phyloP scores from a whole-genome alignment of 2,888 invertebrate genomes.

The Dryomyza anilis region DNA sequence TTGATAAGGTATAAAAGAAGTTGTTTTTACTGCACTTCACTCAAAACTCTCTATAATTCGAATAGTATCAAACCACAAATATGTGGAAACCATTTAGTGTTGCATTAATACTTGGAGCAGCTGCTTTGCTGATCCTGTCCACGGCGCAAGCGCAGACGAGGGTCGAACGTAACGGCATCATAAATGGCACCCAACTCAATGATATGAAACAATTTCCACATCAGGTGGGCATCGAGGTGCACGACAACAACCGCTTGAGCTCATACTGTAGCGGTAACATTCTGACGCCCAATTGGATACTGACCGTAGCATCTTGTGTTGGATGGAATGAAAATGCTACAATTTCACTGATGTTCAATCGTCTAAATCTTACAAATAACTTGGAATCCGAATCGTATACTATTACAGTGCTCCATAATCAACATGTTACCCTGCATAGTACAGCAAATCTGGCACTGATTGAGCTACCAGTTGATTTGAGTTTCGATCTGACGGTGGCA shows the following conservation, averaged over 20 bases:
- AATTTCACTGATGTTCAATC: slow-evolving; percentile 36
- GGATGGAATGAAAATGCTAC: no score
- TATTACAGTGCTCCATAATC: slow-evolving; percentile 24
- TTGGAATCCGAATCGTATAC: slow-evolving; percentile 25
- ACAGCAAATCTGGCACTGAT: slow-evolving; percentile 32
- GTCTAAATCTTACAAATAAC: slow-evolving; percentile 24
- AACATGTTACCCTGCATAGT: slow-evolving; percentile 20
- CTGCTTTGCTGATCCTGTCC: no score
- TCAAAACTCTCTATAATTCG: no score
- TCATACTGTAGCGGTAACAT: slow-evolving; percentile 37
- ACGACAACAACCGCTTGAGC: no score
- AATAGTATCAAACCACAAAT: no score
- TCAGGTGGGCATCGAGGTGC: slow-evolving; percentile 26
- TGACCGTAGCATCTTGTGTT: slow-evolving; percentile 32
- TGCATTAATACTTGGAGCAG: no score
- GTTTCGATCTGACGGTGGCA: slow-evolving; percentile 25
- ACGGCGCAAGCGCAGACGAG: no score
- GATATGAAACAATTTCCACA: slow-evolving; percentile 25
- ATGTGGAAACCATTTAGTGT: no score
- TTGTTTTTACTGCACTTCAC: no score
- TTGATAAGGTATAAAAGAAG: no score
- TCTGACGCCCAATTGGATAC: slow-evolving; percentile 30
- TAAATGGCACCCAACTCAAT: slow-evolving; percentile 17
- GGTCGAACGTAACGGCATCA: slow-evolving; percentile 22
- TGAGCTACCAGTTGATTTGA: slow-evolving; percentile 28